phyloP scores from a whole-genome alignment of 2,888 invertebrate species.

The Pycnomerus fuliginosus region DNA sequence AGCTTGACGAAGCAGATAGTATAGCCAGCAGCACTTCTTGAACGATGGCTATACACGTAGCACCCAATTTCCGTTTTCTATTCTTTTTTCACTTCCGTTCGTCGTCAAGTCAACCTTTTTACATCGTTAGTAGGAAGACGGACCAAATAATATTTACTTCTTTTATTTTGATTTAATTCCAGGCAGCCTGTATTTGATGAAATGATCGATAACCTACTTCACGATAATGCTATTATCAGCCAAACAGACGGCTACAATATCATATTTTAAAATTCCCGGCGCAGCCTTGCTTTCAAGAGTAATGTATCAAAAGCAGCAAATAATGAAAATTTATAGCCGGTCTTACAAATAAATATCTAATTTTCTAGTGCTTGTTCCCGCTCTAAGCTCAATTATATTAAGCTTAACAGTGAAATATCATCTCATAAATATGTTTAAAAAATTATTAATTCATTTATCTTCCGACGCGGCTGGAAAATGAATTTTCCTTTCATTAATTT shows the following conservation, averaged over 20 bases:
- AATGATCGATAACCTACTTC: no score
- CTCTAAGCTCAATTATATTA: conserved; percentile 11
- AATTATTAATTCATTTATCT: no score
- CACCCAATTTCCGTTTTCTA: conserved; percentile 42
- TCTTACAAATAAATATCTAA: conserved; percentile 14
- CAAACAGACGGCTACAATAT: no score
- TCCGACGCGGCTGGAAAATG: no score
- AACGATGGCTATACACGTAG: conserved; percentile 40
- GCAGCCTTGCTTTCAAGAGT: no score
- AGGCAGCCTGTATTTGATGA: no score
- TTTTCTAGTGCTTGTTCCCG: conserved; percentile 9
- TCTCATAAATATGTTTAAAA: background rate
- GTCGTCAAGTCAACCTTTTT: conserved; percentile 31
- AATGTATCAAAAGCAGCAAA: conserved; percentile 15
- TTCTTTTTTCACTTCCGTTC: conserved; percentile 40
- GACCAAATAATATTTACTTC: conserved; percentile 21
- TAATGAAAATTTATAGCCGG: conserved; percentile 19
- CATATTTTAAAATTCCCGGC: conserved; percentile 1
- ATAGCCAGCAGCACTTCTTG: conserved; percentile 30
- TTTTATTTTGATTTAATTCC: no score
- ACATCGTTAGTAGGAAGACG: conserved; percentile 30
- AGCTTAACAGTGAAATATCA: conserved; percentile 10
- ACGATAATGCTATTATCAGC: no score
- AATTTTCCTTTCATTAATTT: no score
- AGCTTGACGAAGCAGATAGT: conserved; percentile 8